Evolutionary conservation across 1,140 invertebrate species (phyloP).

Genomic region (Aphidius gifuensis): DNA sequence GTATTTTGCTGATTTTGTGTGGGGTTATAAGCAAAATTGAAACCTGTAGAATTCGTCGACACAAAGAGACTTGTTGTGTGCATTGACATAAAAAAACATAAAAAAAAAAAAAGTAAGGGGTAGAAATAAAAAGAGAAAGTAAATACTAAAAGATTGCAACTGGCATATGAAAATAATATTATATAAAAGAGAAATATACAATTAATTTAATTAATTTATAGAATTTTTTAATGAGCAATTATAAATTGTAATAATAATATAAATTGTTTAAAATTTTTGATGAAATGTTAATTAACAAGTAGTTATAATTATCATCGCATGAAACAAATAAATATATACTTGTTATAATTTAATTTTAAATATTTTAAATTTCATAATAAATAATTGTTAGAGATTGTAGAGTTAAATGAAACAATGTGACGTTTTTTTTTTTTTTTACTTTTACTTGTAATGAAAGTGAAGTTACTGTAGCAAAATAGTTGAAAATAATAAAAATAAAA

Average conservation of each 20-base stretch:
- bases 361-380: no score
- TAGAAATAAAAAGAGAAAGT: neutral
- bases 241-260: no score
- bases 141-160: neutral
- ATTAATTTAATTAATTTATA: no score
- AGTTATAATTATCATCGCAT: no score
- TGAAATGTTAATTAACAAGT: no score
- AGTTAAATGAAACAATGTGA: no score
- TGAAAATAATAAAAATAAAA: slow-evolving; percentile 2
- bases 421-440: neutral
- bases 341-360: no score
- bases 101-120: neutral
- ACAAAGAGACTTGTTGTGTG: slow-evolving; percentile 1
- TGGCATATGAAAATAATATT: neutral
- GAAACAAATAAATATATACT: no score
- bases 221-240: no score
- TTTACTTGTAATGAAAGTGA: neutral
- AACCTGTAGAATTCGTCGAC: slow-evolving; percentile 10
- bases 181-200: neutral
- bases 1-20: no score
- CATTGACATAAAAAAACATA: neutral
- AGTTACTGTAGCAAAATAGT: neutral
- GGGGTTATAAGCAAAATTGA: neutral
- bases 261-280: no score
- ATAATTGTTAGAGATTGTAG: no score